Percentiles rank a stretch among this genome's conserved stretches.
These are phyloP conservation scores for Microcebus tavaratra DNA, from an alignment of 2,113 vertebrate genomes.

Conservation along the genomic window DNA sequence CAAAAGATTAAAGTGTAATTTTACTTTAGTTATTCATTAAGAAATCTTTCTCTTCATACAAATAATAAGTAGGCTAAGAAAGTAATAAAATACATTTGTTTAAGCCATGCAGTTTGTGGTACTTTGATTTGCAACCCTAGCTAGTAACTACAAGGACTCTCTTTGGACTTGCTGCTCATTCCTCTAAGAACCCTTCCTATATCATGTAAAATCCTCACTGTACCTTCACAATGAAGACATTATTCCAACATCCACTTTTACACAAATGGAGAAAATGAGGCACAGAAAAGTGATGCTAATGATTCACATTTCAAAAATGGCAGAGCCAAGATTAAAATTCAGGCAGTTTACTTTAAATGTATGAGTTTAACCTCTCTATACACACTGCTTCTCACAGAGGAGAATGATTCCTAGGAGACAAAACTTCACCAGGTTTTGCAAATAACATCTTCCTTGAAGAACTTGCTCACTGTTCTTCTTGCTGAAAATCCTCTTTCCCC, in stretches of 20 bases:
- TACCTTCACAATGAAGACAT: neutral
- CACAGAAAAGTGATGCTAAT: neutral
- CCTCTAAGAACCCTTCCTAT: neutral
- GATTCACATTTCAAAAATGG: neutral
- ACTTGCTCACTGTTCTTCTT: neutral
- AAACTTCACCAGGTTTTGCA: neutral
- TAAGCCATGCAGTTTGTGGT: neutral
- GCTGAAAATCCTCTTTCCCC: neutral
- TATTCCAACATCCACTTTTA: neutral
- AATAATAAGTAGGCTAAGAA: neutral
- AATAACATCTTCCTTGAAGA: neutral
- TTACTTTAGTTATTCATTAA: neutral
- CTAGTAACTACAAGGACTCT: neutral
- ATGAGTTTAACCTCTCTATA: accelerated
- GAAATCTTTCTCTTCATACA: neutral
- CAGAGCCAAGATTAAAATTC: neutral
- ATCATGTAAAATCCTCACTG: accelerated
- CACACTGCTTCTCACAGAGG: neutral
- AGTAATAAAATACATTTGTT: neutral
- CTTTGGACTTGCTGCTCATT: neutral
- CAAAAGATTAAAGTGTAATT: neutral
- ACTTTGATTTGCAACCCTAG: neutral
- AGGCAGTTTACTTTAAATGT: neutral
- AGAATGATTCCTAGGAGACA: neutral
- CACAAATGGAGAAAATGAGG: neutral